A percentile compares a stretch with the other conserved stretches of the same genome.
Evolutionary conservation across 2,888 invertebrate genomes (phyloP).

Genomic region (Sussaba pulchella): DNA sequence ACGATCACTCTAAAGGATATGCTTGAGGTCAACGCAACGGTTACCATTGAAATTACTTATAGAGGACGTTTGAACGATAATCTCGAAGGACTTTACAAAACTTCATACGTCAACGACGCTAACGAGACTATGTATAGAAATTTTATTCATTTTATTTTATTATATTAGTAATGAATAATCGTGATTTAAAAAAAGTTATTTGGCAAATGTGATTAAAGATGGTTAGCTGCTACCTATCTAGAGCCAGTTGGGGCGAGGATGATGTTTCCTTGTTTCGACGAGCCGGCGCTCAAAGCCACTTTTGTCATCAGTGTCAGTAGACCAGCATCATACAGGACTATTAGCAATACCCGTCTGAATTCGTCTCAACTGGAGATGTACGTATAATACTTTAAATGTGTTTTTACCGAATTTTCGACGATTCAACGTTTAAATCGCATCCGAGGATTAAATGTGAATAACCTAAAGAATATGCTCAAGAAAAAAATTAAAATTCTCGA

Average conservation of each 20-base stretch:
- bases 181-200: too few relatives aligned
- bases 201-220: too few relatives aligned
- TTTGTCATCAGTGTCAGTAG: constrained; percentile 85
- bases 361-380: constrained; percentile 71
- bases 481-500: too few relatives aligned
- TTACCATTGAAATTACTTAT: constrained; percentile 86
- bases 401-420: too few relatives aligned
- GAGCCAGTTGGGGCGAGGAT: constrained; percentile 90
- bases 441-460: too few relatives aligned
- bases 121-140: constrained; percentile 86
- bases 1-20: constrained; percentile 84
- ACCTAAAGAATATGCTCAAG: too few relatives aligned
- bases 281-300: constrained; percentile 89
- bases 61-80: constrained; percentile 86
- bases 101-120: constrained; percentile 85
- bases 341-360: constrained; percentile 76
- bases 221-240: constrained; percentile 90
- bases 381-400: too few relatives aligned
- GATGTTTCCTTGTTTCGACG: constrained; percentile 91
- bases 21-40: constrained; percentile 82
- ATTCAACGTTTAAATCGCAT: too few relatives aligned
- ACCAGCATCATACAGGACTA: constrained; percentile 77
- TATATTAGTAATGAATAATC: too few relatives aligned
- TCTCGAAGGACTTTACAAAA: constrained; percentile 88
- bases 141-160: too few relatives aligned